Evolutionary conservation across 30 jellyfish, hydroid and myxozoan species (phyloP), one percentile per base, ranked within the genome.

Genomic region (Phacellophora camtschatica): DNA sequence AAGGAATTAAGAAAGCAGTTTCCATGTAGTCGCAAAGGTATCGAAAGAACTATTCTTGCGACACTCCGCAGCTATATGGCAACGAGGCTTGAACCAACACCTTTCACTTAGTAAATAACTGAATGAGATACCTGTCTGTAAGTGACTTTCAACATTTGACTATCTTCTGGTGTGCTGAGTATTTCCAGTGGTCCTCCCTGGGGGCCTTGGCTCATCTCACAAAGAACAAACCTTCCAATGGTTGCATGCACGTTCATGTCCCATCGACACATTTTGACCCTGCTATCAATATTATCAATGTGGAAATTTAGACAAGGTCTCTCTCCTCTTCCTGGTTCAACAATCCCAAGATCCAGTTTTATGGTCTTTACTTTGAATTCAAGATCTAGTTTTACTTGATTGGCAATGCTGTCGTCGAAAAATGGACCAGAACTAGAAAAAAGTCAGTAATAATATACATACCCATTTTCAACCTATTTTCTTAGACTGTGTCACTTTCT

Each of bases 331-430:
- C 11, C 35, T 2, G 67, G 46, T 16, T 92, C 82, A 9, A 42
- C 84, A 5, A 69, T 16, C 16, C 95, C 79, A 27, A 92, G 49
- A 5, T 81, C 69, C 31, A 92, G 45, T 82, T 85, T 73, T 32
- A 92, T 16, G 37, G 57, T 75, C 57, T 90, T 54, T 29, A 92
- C 63, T 45, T 66, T 75, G 70, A 92, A 84, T 32, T 78, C 88
- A 5, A 92, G 50, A 22, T 92, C 98, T 41, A 92, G 71, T 67
- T 84, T 92, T 31, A 92, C 93, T 63, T 92, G 98, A 68, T 92
- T 92, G 12, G 98, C 98, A n/a, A 86, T 81, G 36, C 87, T 86
- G 8, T 94, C 88, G 77, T 67, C 80, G 29, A 92, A 85, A 0
- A 37, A 36, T 6, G 95, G 98, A 30, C 82, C 90, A 62, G 82